phyloP scores from a whole-genome alignment of 2,888 invertebrate species.

The Eumacrocentrus americanus region DNA sequence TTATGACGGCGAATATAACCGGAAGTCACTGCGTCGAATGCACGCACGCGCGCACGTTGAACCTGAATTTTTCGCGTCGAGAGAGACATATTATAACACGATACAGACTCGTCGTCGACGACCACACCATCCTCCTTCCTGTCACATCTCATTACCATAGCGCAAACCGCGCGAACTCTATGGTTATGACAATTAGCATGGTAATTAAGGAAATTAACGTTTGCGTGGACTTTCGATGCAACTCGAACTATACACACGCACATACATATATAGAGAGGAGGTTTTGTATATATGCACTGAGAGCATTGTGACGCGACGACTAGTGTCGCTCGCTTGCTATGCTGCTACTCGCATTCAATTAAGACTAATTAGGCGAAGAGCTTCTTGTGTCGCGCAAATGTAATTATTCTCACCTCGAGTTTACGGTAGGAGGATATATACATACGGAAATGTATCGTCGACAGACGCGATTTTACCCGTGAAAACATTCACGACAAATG shows the following conservation, averaged over 20 bases:
- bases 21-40: slow-evolving; percentile 21
- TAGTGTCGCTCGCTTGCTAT: slow-evolving; percentile 11
- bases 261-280: background rate
- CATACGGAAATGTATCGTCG: background rate
- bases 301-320: slow-evolving; percentile 19
- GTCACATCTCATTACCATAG: slow-evolving; percentile 57
- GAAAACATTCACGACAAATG: no score
- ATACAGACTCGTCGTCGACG: slow-evolving; percentile 15
- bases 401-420: slow-evolving; percentile 15
- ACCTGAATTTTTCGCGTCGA: slow-evolving; percentile 21
- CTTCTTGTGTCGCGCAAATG: slow-evolving; percentile 17
- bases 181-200: slow-evolving; percentile 53
- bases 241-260: slow-evolving; percentile 21
- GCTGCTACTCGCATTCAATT: slow-evolving; percentile 34
- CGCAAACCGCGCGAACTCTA: slow-evolving; percentile 36
- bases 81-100: slow-evolving; percentile 21
- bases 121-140: slow-evolving; percentile 45
- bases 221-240: slow-evolving; percentile 33
- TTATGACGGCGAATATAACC: slow-evolving; percentile 9
- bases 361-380: slow-evolving; percentile 36
- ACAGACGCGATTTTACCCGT: slow-evolving; percentile 27
- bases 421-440: no score
- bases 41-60: slow-evolving; percentile 31
- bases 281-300: background rate
- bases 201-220: slow-evolving; percentile 53